Evolutionary conservation across 2,888 invertebrate genomes (phyloP), one percentile per base, ranked within the genome.

Genomic region (Callyntrura sp.): DNA sequence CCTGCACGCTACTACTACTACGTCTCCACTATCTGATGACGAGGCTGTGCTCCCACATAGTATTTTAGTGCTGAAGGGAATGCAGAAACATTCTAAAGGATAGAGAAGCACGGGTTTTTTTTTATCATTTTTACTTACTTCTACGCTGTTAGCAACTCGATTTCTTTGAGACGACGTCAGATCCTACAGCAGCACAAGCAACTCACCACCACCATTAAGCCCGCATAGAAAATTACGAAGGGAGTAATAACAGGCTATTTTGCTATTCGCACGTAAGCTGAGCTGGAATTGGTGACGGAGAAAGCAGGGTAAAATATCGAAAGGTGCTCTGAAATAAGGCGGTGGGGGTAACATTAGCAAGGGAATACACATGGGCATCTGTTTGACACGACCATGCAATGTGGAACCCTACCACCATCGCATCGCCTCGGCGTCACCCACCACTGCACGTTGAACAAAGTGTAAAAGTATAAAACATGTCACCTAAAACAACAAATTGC

Each of bases 401-500:
- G 9, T 43, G 8, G 43, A 57, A 57, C 17, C 17, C 17, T 5
- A 57, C 57, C 68, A 35, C n/a, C n/a, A n/a, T n/a, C n/a, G n/a
- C n/a, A n/a, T n/a, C n/a, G n/a, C n/a, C n/a, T 60, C 20, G 9
- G 20, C 60, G 9, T 28, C 68, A 68, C 65, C 65, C 60, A 60
- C 23, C 12, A 11, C 17, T 57, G 1, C n/a, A 62, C 62, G 62
- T 62, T 62, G 62, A 25, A 23, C 62, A 20, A 23, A 20, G 45
- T 45, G 9, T 9, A 70, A 35, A 43, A 43, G 17, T 17, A 28
- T 25, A 23, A 5, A 48, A 12, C 8, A 55, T 55, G 14, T 23
- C 78, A 35, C 35, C 17, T 55, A 9, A 78, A 78, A 51, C n/a
- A 51, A 76, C 48, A 55, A 78, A 17, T 43, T 73, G 45, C 45